Evolutionary conservation across 64 coral and sea anemone species (phyloP).

Genomic region (Montipora foliosa): DNA sequence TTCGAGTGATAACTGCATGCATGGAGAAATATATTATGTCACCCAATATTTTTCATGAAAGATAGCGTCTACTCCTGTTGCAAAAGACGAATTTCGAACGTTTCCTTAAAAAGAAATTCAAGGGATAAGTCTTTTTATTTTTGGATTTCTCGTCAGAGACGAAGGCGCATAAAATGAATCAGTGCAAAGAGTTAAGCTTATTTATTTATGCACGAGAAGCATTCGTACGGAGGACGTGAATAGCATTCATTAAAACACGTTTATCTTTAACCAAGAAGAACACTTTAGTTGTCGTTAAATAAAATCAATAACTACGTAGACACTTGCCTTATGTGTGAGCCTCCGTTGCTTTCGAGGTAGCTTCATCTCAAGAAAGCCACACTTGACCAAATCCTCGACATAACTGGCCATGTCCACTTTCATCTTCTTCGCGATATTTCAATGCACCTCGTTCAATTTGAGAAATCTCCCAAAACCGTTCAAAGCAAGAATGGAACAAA

Average conservation of each 20-base stretch:
- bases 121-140: background rate
- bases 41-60: background rate
- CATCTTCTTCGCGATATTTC: slow-evolving; percentile 40
- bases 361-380: slow-evolving; percentile 95
- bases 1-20: too few species aligned
- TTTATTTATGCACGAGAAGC: slow-evolving; percentile 19
- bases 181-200: background rate
- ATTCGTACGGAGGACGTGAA: slow-evolving; percentile 29
- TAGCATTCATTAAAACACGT: slow-evolving; percentile 48
- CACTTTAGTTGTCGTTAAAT: slow-evolving; percentile 7
- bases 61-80: background rate
- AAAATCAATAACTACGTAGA: background rate
- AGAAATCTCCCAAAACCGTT: background rate
- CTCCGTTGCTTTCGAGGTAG: slow-evolving; percentile 90
- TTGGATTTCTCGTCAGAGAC: background rate
- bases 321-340: slow-evolving; percentile 87
- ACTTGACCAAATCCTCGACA: slow-evolving; percentile 94
- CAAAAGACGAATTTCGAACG: background rate
- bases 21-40: too few species aligned
- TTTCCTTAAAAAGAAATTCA: background rate
- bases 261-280: background rate
- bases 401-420: slow-evolving; percentile 77
- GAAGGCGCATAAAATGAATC: background rate
- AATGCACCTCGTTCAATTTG: background rate
- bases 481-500: background rate